Evolutionary conservation across 2,113 vertebrate genomes (phyloP).

Genomic region (Acrocephalus kingi): DNA sequence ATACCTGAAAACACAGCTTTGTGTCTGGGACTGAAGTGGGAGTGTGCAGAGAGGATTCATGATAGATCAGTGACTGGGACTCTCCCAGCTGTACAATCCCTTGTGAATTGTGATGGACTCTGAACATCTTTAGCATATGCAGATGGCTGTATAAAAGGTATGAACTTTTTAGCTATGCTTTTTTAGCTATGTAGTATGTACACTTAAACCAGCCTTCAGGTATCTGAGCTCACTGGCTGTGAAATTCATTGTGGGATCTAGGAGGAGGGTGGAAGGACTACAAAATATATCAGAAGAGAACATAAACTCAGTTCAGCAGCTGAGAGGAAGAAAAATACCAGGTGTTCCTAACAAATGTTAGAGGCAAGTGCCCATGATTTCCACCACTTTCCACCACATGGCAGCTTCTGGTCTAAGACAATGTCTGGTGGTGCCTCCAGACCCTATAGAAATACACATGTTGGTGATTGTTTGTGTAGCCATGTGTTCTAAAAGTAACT

Average conservation of each 20-base stretch:
- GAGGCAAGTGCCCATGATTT: background rate
- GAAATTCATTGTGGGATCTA: background rate
- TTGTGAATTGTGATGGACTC: background rate
- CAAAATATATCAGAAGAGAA: background rate
- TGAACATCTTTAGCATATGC: background rate
- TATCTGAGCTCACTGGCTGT: background rate
- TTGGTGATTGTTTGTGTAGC: background rate
- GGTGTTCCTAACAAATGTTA: background rate
- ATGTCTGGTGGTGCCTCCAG: background rate
- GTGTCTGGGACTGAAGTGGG: background rate
- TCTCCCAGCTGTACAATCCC: accelerated
- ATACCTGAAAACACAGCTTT: background rate
- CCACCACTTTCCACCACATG: background rate
- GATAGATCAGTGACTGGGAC: background rate
- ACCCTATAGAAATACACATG: background rate
- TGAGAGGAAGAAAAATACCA: background rate
- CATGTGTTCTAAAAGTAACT: background rate
- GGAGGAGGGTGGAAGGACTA: background rate
- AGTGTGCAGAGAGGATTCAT: background rate
- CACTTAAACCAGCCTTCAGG: background rate
- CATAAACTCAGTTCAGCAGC: background rate
- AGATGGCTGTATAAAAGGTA: background rate
- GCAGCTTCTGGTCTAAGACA: background rate
- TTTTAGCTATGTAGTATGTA: background rate
- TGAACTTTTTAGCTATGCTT: background rate